Conservation (phyloP, 2,888 invertebrate species). For the Aphidoletes aphidimyza region DNA sequence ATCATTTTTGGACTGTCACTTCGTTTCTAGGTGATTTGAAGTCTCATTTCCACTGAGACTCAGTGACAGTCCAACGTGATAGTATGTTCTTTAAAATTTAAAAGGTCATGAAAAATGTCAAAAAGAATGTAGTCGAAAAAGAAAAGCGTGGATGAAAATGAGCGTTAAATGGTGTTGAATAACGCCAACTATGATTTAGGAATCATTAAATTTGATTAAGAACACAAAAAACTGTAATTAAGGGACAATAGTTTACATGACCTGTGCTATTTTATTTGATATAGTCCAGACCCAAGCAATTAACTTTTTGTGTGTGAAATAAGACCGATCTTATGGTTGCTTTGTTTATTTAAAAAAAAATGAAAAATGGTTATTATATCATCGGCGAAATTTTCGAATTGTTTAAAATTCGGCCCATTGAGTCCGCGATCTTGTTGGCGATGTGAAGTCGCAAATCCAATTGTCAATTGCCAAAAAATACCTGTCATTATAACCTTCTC, state of each 20-base stretch:
- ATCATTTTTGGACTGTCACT: too few relatives aligned
- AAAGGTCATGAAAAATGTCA: too few relatives aligned
- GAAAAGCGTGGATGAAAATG: too few relatives aligned
- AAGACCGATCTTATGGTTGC: neutral
- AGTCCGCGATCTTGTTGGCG: neutral
- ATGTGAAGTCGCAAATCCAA: neutral
- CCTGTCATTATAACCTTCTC: neutral
- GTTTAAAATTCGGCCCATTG: neutral
- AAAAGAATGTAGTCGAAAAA: too few relatives aligned
- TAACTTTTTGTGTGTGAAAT: neutral
- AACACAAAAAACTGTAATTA: neutral
- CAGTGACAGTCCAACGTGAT: too few relatives aligned
- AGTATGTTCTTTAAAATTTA: too few relatives aligned
- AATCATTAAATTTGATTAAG: neutral
- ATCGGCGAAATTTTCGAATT: neutral
- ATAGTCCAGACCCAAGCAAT: neutral
- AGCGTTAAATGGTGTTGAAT: too few relatives aligned
- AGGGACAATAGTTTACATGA: neutral
- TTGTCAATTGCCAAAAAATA: conserved; percentile 2
- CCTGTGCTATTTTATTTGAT: neutral
- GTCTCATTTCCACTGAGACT: too few relatives aligned
- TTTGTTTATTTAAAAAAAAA: neutral
- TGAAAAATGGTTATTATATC: neutral
- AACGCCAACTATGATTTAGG: too few relatives aligned
- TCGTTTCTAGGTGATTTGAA: too few relatives aligned